phyloP scores from a whole-genome alignment of 2,113 vertebrate genomes.

The Cryptotis parvus region DNA sequence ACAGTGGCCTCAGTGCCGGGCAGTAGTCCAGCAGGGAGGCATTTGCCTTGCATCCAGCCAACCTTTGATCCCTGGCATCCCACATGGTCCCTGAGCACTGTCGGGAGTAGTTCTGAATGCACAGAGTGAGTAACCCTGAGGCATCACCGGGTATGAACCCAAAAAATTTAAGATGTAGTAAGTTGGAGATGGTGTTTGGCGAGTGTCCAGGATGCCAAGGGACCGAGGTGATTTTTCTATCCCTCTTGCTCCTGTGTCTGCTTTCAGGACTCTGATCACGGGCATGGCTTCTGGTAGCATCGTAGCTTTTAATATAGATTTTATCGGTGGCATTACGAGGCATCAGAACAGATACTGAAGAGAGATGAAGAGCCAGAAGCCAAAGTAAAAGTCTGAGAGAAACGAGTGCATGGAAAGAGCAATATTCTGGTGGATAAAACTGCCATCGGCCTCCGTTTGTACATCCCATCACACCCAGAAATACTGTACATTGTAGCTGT shows the following conservation, averaged over 20 bases:
- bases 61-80: no score
- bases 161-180: background rate
- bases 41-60: no score
- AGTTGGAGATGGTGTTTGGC: background rate
- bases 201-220: background rate
- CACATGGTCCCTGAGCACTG: no score
- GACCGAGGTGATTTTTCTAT: background rate
- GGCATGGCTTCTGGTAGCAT: slow-evolving; percentile 99
- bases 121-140: no score
- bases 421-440: slow-evolving; percentile 86
- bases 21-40: no score
- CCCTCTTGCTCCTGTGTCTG: slow-evolving; percentile 13
- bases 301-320: slow-evolving; percentile 99
- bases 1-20: no score
- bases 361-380: slow-evolving; percentile 80
- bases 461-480: slow-evolving; percentile 90
- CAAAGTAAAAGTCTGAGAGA: slow-evolving; percentile 87
- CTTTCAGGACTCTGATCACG: slow-evolving; percentile 96
- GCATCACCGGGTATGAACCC: no score
- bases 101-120: no score
- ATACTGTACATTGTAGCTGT: no score
- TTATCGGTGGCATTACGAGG: slow-evolving; percentile 99
- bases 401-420: slow-evolving; percentile 86
- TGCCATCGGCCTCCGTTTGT: slow-evolving; percentile 88
- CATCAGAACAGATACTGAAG: slow-evolving; percentile 98